phyloP scores from a whole-genome alignment of 2,888 invertebrate species.

The Agrochola lota region DNA sequence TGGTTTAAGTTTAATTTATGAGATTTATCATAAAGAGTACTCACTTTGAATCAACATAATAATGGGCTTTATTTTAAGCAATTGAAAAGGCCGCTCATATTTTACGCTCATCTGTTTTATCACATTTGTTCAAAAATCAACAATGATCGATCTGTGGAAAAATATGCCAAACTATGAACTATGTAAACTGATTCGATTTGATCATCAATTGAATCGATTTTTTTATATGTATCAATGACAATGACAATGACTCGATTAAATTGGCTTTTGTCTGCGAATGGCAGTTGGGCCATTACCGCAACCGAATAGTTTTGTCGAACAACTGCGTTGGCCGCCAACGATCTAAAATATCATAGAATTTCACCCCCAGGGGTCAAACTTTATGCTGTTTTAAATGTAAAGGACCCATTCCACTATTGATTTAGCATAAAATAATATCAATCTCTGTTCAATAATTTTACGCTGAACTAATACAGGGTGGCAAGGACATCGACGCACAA shows the following conservation, averaged over 20 bases:
- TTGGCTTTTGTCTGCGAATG: constrained; percentile 37
- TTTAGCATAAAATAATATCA: background rate
- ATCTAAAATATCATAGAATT: constrained; percentile 12
- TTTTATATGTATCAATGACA: constrained; percentile 9
- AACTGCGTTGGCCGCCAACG: background rate
- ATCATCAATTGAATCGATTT: constrained; percentile 16
- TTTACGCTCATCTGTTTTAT: background rate
- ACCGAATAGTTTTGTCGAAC: constrained; percentile 25
- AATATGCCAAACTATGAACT: background rate
- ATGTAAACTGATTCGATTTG: background rate
- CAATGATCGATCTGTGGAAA: background rate
- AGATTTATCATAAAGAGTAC: background rate
- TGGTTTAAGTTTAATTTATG: constrained; percentile 30
- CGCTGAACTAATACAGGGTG: too few relatives aligned
- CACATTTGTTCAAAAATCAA: background rate
- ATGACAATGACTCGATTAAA: constrained; percentile 41
- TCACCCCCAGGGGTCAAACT: background rate
- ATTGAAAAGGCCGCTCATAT: too few relatives aligned
- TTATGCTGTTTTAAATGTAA: constrained; percentile 20
- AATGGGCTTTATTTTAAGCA: too few relatives aligned
- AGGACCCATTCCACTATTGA: background rate
- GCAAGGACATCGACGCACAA: too few relatives aligned
- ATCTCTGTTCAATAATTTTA: too few relatives aligned
- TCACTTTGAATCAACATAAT: background rate
- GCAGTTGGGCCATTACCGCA: constrained; percentile 26